Evolutionary conservation across 2,113 vertebrate genomes (phyloP).

Genomic region (Bubalus kerabau): DNA sequence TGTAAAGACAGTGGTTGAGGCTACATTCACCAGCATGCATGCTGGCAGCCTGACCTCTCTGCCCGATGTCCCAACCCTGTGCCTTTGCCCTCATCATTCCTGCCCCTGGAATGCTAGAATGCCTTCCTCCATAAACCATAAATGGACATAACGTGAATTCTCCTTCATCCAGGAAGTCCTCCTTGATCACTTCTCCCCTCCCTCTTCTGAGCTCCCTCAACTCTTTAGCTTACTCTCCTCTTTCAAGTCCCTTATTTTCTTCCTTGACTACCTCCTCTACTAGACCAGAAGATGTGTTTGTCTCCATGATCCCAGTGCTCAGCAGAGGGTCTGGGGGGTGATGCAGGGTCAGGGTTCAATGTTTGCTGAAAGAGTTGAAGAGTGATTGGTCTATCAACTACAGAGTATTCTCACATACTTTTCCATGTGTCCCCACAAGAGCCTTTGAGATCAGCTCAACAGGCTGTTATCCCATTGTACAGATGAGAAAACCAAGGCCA

Average conservation of each 20-base stretch:
- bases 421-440: background rate
- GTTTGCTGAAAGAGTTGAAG: background rate
- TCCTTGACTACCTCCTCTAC: background rate
- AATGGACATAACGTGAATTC: background rate
- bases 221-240: background rate
- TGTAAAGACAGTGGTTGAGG: accelerated
- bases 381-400: background rate
- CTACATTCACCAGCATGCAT: background rate
- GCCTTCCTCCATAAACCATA: background rate
- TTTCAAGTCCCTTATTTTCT: background rate
- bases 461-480: background rate
- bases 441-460: background rate
- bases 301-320: background rate
- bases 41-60: background rate
- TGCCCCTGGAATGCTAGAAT: background rate
- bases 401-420: background rate
- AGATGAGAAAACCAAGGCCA: background rate
- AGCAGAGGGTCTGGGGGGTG: accelerated
- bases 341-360: background rate
- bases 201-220: background rate
- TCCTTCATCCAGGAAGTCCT: background rate
- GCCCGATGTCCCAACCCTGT: background rate
- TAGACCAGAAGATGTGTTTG: background rate
- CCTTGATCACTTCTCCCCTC: background rate
- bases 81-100: background rate